Conservation (phyloP, 2,113 vertebrate genomes). For the pig (Sus scrofa) region T2T-Sscrofa CM000816.6:100810501-100811000, state of each 20-base stretch:
- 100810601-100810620: neutral
- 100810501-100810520: constrained; percentile 75
- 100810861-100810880: constrained; percentile 88
- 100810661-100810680: neutral
- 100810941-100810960: neutral
- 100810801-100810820: constrained; percentile 84
- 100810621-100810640: neutral
- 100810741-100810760: neutral
- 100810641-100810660: neutral
- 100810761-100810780: neutral
- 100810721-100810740: neutral
- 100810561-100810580: neutral
- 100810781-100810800: constrained; percentile 65
- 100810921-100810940: neutral
- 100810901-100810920: constrained; percentile 69
- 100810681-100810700: neutral
- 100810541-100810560: constrained; percentile 80
- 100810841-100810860: constrained; percentile 92
- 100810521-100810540: constrained; percentile 81
- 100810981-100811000: neutral
- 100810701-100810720: neutral
- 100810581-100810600: neutral
- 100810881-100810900: constrained; percentile 86
- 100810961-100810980: neutral
- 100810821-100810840: constrained; percentile 86